Base-by-base conservation (phyloP, 2,888 invertebrate genomes). In the Lasius fuliginosus region DNA sequence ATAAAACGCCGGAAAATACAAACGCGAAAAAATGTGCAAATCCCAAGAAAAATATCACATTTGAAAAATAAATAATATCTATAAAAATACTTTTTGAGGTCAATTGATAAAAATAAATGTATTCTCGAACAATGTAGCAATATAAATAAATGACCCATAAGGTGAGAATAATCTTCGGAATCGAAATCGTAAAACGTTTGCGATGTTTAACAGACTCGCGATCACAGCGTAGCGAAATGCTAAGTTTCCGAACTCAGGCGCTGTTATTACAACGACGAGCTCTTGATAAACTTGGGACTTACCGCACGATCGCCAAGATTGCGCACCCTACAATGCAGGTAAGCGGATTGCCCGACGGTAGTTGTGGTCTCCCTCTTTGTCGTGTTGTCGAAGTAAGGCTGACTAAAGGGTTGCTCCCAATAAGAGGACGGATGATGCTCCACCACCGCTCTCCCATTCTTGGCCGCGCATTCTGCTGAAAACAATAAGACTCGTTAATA, bases 301-400 rank as follows among this genome's bases (percentile, higher is more conserved):
- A 98, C 98, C 95, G 98, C 98, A 96, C 98, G 96, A 95, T 98
- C 98, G 76, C 98, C 98, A 89, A 98, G 96, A 95, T 98, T 98
- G 92, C 98, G 96, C 85, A 98, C 98, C 92, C 97, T 96, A 95
- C 98, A 98, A 95, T 98, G 97, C 81, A 98, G 96, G 94, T 98
- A 97, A 84, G 98, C 98, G 81, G 98, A 97, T 95, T 98, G 98
- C 83, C 98, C 98, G 90, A 98, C 98, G 89, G 98, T 98, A 91
- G 98, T 97, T 92, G 98, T 98, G 94, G 97, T 97, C 94, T 98
- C 98, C 88, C 98, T 96, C 94, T 97, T 96, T 90, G 98, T 98
- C 92, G 97, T 97, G 95, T 98, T 98, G 95, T 98, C 98, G 95
- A 98, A 98, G 96, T 98, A 98, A 75, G 98, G 98, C 95, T 98